Base-by-base conservation (phyloP, 2,113 vertebrate species). In the Dipodomys merriami region DNA sequence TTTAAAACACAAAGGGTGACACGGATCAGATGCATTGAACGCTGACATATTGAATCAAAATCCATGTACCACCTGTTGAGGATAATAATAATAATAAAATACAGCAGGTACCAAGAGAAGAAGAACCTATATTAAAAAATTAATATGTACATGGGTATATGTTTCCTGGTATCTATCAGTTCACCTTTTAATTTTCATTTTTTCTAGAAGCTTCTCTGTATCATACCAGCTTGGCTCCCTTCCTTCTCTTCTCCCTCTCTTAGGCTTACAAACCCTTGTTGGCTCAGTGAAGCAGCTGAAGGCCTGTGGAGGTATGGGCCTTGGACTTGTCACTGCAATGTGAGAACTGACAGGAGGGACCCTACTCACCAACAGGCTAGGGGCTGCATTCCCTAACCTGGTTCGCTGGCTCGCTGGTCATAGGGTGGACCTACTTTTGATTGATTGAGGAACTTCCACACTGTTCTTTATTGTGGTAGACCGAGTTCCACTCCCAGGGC, bases 161-260 rank as follows among this genome's bases (percentile, higher is more conserved):
- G 30, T 72, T 18, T 69, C 23, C 30, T 94, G 64, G 8, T 77
- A 84, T 76, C 0, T 29, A 57, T 30, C 7, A 15, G 19, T 80
- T 79, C 88, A 79, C 35, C 19, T 71, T 84, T 69, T 23, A 57
- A 83, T 90, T 91, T 23, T 88, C 49, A 9, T 90, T 90, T 88
- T 91, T 46, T 72, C 67, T 91, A 73, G 65, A 82, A 83, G n/a
- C 7, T 74, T 90, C 49, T 16, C 15, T 29, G 19, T 49, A 60
- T 44, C 7, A 27, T n/a, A 83, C 90, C 57, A 73, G 6, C 35
- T 27, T 91, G 30, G 11, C 33, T 79, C 44, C 44, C 2, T 89
- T 78, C 35, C 23, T 87, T 74, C 39, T 53, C 53, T 19, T 83
- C 23, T 74, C 27, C 5, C 12, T 74, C 18, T 65, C 6, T 39